These are phyloP conservation scores for Eciton burchellii DNA, from an alignment of 1,140 invertebrate species.

Conservation along the genomic window DNA sequence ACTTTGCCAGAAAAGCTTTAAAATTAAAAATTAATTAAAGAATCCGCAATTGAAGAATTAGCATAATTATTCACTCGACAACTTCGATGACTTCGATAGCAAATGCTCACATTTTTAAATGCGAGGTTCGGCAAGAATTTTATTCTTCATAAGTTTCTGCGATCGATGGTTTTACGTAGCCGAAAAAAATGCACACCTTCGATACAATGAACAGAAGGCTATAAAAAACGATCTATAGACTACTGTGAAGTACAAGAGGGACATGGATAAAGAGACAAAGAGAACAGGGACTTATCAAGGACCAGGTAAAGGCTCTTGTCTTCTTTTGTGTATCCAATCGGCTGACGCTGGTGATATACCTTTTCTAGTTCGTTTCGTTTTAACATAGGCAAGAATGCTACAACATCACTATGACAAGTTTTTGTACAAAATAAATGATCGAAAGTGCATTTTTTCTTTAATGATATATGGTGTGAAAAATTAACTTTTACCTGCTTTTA, in stretches of 20 bases:
- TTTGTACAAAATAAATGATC: too few species aligned
- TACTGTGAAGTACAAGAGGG: slow-evolving; percentile 51
- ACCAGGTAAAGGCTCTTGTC: slow-evolving; percentile 78
- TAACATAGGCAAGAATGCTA: slow-evolving; percentile 1
- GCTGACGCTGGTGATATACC: slow-evolving; percentile 80
- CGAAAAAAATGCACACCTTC: slow-evolving; percentile 50
- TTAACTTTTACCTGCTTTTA: too few species aligned
- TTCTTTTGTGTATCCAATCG: slow-evolving; percentile 77
- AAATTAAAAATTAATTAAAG: too few species aligned
- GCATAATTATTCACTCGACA: too few species aligned
- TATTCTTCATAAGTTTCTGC: not conserved
- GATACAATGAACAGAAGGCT: slow-evolving; percentile 54
- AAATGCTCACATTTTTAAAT: slow-evolving; percentile 10
- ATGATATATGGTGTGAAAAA: too few species aligned
- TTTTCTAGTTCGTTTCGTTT: slow-evolving; percentile 52
- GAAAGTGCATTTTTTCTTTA: too few species aligned
- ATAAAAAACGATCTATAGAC: slow-evolving; percentile 67
- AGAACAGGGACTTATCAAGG: slow-evolving; percentile 70
- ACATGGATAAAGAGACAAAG: not conserved
- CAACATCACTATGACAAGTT: too few species aligned
- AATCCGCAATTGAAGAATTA: too few species aligned
- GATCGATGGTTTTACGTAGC: slow-evolving; percentile 24
- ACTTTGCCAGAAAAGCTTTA: too few species aligned
- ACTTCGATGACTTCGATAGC: too few species aligned
- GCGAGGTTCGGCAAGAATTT: slow-evolving; percentile 1